A percentile compares a stretch with the other conserved stretches of the same genome.
These are phyloP conservation scores for Perdita meconis DNA, from an alignment of 2,888 invertebrate species.

Conservation along the genomic window DNA sequence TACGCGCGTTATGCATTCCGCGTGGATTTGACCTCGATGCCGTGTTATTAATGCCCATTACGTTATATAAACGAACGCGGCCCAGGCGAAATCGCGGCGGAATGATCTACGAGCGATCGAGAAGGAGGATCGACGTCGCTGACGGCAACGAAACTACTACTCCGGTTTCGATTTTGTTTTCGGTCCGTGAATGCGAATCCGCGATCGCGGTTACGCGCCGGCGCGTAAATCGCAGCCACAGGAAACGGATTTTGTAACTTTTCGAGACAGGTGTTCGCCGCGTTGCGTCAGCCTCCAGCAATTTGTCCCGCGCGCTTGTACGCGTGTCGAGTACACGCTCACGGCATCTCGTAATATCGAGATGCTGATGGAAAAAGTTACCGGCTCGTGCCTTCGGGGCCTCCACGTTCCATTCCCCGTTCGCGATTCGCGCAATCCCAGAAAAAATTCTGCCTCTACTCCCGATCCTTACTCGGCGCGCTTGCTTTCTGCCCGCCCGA, in stretches of 20 bases:
- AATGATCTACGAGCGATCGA: neutral
- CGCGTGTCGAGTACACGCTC: conserved; percentile 20
- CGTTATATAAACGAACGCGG: conserved; percentile 61
- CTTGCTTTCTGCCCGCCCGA: too few relatives aligned
- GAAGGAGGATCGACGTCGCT: conserved; percentile 6
- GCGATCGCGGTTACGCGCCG: conserved; percentile 16
- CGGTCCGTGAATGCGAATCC: conserved; percentile 33
- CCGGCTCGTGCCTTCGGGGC: conserved; percentile 28
- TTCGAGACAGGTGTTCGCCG: conserved; percentile 74
- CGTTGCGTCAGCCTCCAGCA: conserved; percentile 72
- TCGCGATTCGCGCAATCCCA: conserved; percentile 33
- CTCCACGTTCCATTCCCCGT: conserved; percentile 14
- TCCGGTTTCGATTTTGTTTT: neutral
- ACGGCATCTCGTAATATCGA: conserved; percentile 50
- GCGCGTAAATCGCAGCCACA: conserved; percentile 51
- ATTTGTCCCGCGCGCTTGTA: conserved; percentile 68
- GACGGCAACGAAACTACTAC: too few relatives aligned
- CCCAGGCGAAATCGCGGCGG: neutral
- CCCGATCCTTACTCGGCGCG: too few relatives aligned
- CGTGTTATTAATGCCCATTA: conserved; percentile 62
- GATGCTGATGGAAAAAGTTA: conserved; percentile 58
- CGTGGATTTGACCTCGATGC: conserved; percentile 61
- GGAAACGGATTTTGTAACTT: conserved; percentile 76
- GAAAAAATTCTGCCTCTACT: conserved; percentile 38
- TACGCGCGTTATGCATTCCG: conserved; percentile 65